Conservation (phyloP, 2,113 vertebrate species). For the Centropus bengalensis region DNA sequence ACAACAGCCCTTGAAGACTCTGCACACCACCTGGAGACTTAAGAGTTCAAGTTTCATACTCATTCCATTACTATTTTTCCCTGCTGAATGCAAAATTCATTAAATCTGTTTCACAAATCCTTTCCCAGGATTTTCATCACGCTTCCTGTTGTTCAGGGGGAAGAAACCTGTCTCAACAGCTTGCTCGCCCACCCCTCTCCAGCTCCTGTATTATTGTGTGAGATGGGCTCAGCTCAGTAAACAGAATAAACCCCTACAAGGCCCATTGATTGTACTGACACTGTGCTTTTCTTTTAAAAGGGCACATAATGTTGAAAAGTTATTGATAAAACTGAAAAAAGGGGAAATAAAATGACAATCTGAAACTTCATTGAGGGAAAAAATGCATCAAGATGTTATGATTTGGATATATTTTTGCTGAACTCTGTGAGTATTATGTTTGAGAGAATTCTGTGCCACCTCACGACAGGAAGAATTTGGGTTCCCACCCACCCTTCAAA, state of each 20-base stretch:
- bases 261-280: background rate
- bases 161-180: background rate
- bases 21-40: constrained; percentile 48
- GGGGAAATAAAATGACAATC: constrained; percentile 45
- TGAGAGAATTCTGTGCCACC: background rate
- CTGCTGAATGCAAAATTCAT: constrained; percentile 62
- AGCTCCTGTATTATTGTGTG: background rate
- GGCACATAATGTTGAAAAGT: background rate
- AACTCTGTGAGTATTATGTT: constrained; percentile 21
- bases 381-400: constrained; percentile 40
- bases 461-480: background rate
- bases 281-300: background rate
- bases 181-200: background rate
- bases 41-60: constrained; percentile 51
- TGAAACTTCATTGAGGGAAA: constrained; percentile 24
- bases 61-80: constrained; percentile 50
- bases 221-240: background rate
- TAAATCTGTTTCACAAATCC: constrained; percentile 56
- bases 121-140: background rate
- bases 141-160: background rate
- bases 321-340: constrained; percentile 48
- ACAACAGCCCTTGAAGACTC: constrained; percentile 28
- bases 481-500: background rate
- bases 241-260: background rate
- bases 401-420: constrained; percentile 45